Evolutionary conservation across 1,140 invertebrate genomes (phyloP), one percentile per base, ranked within the genome.

Genomic region (Leptinotarsa undecemlineata): DNA sequence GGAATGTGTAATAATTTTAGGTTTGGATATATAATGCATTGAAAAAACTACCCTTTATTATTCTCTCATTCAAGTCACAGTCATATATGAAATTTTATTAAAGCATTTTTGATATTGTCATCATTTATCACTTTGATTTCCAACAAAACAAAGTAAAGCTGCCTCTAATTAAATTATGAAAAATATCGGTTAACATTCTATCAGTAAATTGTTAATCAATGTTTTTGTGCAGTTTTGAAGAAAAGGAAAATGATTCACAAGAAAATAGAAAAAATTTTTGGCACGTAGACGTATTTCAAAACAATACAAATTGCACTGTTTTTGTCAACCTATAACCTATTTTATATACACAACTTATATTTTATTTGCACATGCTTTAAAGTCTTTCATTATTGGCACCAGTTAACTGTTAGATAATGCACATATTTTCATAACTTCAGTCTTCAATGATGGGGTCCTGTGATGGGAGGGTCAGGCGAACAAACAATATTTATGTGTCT

Each of bases 401-500:
- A 72, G 68, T 76, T 71, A 48, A 51, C 74, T 71, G 72, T 74
- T 75, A 77, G 14, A 74, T 78, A 81, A 79, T 77, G 78, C 79
- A 81, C 76, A 77, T 70, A 51, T 63, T 48, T 66, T 11, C 63
- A 68, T 66, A 66, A 77, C 74, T 74, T 78, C 76, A 79, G 20
- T 77, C 51, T 74, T 73, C 79, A 82, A 64, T 79, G 77, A 61
- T 80, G 73, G 26, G 77, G 76, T 48, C 74, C 76, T 23, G 72
- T 75, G 26, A 81, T 80, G 15, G 84, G 84, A 19, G 82, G 79
- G 76, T 85, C 83, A 19, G 82, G 83, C 17, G 83, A 84, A 77
- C 84, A 85, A 8, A 85, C 81, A 19, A 85, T 83, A 75, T 83
- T 82, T 13, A 83, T 75, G 73, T 81, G 79, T 70, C 81, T 76